phyloP scores from a whole-genome alignment of 2,888 invertebrate species.

The Aelia acuminata region DNA sequence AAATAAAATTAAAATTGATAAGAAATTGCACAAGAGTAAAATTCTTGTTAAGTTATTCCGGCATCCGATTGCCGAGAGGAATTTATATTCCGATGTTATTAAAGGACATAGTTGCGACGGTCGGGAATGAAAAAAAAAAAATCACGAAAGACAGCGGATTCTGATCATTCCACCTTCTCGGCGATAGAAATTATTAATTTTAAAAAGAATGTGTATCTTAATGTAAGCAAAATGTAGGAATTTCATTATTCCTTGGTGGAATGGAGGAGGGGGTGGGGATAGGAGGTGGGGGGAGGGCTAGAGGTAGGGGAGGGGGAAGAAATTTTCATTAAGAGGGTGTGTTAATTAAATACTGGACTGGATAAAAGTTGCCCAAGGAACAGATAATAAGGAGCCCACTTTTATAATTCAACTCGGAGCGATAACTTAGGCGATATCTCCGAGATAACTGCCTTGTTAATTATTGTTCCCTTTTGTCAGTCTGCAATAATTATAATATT shows the following conservation, averaged over 20 bases:
- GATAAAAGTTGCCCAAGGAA: conserved; percentile 56
- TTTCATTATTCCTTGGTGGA: conserved; percentile 55
- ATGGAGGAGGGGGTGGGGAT: neutral
- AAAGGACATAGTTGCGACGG: conserved; percentile 21
- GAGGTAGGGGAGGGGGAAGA: conserved; percentile 49
- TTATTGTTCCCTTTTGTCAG: neutral
- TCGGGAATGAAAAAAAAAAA: neutral
- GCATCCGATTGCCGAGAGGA: neutral
- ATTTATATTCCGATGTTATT: conserved; percentile 18
- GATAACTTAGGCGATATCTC: conserved; percentile 4
- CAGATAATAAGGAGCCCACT: conserved; percentile 52
- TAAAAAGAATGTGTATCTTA: conserved; percentile 50
- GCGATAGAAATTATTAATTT: conserved; percentile 52
- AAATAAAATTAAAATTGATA: neutral
- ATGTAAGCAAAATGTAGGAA: conserved; percentile 57
- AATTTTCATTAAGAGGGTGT: conserved; percentile 60
- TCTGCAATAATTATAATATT: neutral
- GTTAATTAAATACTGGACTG: conserved; percentile 59
- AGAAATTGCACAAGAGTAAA: neutral
- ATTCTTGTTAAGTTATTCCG: conserved; percentile 11
- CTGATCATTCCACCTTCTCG: conserved; percentile 6
- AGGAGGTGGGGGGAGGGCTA: neutral
- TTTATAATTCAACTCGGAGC: conserved; percentile 51
- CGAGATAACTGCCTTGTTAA: neutral
- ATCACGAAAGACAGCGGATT: neutral